Conservation (phyloP, 2,113 vertebrate species). For the Elaphurus davidianus region DNA sequence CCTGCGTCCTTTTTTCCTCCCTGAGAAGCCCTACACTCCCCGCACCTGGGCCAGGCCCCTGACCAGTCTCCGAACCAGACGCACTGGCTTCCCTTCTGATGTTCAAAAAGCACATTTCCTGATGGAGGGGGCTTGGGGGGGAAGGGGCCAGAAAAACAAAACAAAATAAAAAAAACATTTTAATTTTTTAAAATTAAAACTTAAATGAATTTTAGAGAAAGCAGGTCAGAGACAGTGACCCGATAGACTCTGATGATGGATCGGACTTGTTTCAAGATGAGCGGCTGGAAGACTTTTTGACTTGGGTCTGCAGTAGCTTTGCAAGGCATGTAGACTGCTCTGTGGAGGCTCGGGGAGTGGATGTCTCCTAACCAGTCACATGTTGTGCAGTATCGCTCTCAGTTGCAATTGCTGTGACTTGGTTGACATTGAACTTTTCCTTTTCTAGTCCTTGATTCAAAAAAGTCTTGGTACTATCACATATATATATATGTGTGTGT, state of each 20-base stretch:
- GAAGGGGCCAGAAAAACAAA: neutral
- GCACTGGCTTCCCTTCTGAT: neutral
- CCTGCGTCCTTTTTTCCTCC: neutral
- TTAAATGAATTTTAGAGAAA: neutral
- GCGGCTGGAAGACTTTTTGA: constrained; percentile 95
- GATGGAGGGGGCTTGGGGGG: neutral
- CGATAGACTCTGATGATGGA: constrained; percentile 95
- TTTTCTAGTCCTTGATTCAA: neutral
- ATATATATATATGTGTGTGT: neutral
- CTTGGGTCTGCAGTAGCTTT: constrained; percentile 93
- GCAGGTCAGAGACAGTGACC: constrained; percentile 86
- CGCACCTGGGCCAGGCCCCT: neutral
- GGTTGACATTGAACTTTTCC: neutral
- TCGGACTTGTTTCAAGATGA: constrained; percentile 96
- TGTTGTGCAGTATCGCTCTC: too few species aligned
- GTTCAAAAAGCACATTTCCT: neutral
- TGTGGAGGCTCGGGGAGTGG: constrained; percentile 90
- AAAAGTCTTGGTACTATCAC: neutral
- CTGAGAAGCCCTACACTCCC: neutral
- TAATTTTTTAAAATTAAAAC: neutral
- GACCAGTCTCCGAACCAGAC: neutral
- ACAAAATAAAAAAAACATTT: neutral
- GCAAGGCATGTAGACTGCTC: constrained; percentile 87
- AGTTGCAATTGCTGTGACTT: neutral
- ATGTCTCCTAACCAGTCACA: constrained; percentile 77